phyloP scores from a whole-genome alignment of 2,797 vertebrate species.

The Cygnus olor region DNA sequence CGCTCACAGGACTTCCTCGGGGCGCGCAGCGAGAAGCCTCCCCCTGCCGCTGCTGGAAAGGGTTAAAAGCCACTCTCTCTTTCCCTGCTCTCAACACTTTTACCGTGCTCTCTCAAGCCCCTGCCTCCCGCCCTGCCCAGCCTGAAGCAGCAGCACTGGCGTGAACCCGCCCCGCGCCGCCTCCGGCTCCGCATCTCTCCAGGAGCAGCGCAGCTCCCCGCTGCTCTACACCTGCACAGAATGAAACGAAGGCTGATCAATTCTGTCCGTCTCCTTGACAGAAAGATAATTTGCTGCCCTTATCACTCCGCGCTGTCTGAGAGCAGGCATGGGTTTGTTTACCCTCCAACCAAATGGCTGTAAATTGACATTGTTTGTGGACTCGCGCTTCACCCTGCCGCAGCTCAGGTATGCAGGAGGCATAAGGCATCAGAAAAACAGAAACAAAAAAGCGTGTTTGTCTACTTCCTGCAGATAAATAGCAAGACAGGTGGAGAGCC shows the following conservation, averaged over 20 bases:
- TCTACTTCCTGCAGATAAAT: constrained; percentile 4
- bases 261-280: not conserved
- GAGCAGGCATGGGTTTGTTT: not conserved
- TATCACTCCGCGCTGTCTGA: constrained; percentile 18
- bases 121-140: not conserved
- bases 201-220: not conserved
- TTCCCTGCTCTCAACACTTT: not conserved
- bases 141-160: not conserved
- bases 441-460: not conserved
- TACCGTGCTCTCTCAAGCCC: not conserved
- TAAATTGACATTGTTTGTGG: not conserved
- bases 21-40: not conserved
- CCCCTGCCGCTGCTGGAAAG: not conserved
- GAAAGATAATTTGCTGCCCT: constrained; percentile 46
- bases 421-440: not conserved
- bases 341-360: constrained; percentile 37
- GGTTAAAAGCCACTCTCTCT: not conserved
- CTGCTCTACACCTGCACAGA: not conserved
- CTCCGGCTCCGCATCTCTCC: not conserved
- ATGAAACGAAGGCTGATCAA: not conserved
- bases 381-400: not conserved
- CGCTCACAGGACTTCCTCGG: not conserved
- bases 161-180: not conserved
- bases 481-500: not conserved
- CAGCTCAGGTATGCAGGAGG: not conserved